Evolutionary conservation across 2,888 invertebrate genomes (phyloP), one percentile per base, ranked within the genome.

Genomic region (Ormia ochracea): DNA sequence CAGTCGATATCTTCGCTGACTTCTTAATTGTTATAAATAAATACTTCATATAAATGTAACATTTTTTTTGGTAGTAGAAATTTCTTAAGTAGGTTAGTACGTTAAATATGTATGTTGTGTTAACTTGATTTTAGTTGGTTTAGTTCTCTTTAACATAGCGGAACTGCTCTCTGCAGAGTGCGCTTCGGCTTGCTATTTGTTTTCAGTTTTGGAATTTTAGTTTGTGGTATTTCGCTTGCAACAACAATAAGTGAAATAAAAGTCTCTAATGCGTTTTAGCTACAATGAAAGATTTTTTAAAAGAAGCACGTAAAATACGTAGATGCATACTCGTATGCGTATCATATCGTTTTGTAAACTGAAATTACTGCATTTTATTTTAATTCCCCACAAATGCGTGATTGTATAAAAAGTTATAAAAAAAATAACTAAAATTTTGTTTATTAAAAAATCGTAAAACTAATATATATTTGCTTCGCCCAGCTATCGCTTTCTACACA

Each of bases 71-170:
- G 28, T 66, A 61, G 56, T 61, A 72, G 66, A 61, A 66, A 75
- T 70, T 70, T 50, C 41, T 10, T 68, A 79, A 75, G 61, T 75
- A 54, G 70, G 75, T 79, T 75, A 75, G 52, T 72, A 61, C 52
- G 66, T 61, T 33, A 72, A 52, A 75, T 14, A 45, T 65, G n/a
- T n/a, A n/a, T n/a, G 19, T 41, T 31, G 41, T 12, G 73, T 31
- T 58, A 45, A 45, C 45, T 56, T 65, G 63, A 43, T 56, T 70
- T 79, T 72, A 79, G 75, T 75, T 74, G 58, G 72, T 68, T 68
- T 76, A 68, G 28, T 66, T 61, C 61, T 68, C 54, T 72, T 72
- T 72, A 80, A 76, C 50, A 72, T 56, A 72, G 66, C 72, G 75
- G 66, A 75, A 79, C 72, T 52, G 61, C 63, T 61, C n/a, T n/a